These are phyloP conservation scores for Caenorhabditis brenneri DNA, from an alignment of 1,140 invertebrate genomes.

Conservation along the genomic window DNA sequence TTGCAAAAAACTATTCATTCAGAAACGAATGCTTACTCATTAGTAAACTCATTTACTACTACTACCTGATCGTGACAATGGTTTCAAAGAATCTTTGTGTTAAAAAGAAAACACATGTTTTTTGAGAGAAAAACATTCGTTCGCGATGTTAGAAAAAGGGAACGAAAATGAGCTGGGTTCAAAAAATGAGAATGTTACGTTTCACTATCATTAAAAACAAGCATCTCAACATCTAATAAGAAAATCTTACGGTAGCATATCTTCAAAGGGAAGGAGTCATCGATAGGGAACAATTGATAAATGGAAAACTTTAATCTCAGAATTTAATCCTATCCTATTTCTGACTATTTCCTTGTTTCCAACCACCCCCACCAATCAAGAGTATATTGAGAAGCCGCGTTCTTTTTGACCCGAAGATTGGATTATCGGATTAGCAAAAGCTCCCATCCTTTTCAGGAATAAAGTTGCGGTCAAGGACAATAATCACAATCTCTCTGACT, in stretches of 20 bases:
- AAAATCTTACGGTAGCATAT: neutral
- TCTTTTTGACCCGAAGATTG: slow-evolving; percentile 13
- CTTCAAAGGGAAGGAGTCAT: too few relatives aligned
- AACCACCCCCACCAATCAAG: slow-evolving; percentile 7
- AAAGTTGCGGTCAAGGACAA: neutral
- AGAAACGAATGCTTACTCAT: slow-evolving; percentile 12
- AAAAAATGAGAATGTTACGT: neutral
- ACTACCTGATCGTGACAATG: neutral
- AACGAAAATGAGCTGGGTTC: neutral
- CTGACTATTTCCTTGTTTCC: neutral
- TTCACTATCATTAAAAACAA: neutral
- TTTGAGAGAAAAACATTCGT: neutral
- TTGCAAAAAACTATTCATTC: neutral
- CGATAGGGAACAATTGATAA: neutral
- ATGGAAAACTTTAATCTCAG: neutral
- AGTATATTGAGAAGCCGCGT: neutral
- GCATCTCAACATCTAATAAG: neutral
- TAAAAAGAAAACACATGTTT: neutral
- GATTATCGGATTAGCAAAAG: slow-evolving; percentile 21
- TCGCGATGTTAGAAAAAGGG: neutral
- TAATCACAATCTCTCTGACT: slow-evolving; percentile 4
- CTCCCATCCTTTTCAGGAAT: neutral
- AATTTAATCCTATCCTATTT: neutral
- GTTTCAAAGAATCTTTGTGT: neutral
- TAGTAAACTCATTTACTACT: neutral